Evolutionary conservation across 2,888 invertebrate species (phyloP), one percentile per base, ranked within the genome.

Genomic region (Napeogenes inachia): DNA sequence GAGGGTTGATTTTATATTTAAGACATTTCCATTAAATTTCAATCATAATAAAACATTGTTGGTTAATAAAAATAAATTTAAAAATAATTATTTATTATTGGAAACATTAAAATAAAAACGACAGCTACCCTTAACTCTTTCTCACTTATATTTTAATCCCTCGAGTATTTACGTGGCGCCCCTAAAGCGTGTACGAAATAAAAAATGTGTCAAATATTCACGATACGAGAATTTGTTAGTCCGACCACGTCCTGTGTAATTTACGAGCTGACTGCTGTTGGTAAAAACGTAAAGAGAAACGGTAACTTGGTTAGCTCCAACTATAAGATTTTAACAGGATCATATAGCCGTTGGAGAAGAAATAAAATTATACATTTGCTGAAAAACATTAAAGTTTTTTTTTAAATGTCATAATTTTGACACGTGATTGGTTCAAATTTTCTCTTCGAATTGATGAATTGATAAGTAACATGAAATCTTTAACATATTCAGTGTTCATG

Each of bases 221-320:
- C 64, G 65, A 67, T 70, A 68, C 68, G 68, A 63, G 63, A 66
- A 64, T 69, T 63, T 61, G 64, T 55, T 57, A 75, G 69, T 75
- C 74, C 30, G 66, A 59, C 70, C 75, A 75, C 75, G 76, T 73
- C 66, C 63, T 54, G 63, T 54, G 71, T 71, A 70, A 76, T 74
- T 73, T 75, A 75, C 71, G 75, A 69, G 64, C 63, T 64, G 67
- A 65, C 62, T 66, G 63, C 69, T 68, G 64, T 63, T 59, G 67
- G 68, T 62, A 66, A 69, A 70, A 68, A 70, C 61, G 59, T 62
- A 55, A 64, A 67, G 64, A 61, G 66, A 54, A 65, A 63, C 62
- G 60, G 63, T 38, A 45, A 62, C 50, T 62, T 59, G 64, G 61
- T 61, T 56, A 61, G 56, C 59, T 56, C 54, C 57, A 54, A 10